phyloP scores from a whole-genome alignment of 2,797 vertebrate species.

The Pristis pectinata region DNA sequence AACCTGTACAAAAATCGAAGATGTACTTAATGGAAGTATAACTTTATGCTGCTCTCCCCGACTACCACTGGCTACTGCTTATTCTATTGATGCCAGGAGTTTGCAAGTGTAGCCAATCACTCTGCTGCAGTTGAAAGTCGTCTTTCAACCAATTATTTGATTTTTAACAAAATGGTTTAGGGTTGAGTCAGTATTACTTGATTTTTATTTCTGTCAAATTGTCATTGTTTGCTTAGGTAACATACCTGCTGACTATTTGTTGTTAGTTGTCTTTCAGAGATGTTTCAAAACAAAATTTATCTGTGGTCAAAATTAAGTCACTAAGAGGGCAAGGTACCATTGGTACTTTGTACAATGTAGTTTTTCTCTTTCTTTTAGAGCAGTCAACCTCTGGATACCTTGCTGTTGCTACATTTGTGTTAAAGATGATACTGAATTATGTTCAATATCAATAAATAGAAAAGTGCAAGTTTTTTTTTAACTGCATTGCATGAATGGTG shows the following conservation, averaged over 20 bases:
- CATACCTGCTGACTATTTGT: not conserved
- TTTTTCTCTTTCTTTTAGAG: no score
- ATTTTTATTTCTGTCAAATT: not conserved
- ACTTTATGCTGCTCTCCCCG: not conserved
- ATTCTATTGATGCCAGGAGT: not conserved
- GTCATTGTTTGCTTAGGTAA: no score
- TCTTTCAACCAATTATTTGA: not conserved
- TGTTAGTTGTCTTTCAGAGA: not conserved
- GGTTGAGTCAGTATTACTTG: not conserved
- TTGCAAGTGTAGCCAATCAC: not conserved
- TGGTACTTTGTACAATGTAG: no score
- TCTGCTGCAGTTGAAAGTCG: not conserved
- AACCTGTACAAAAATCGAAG: not conserved
- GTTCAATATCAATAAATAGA: not conserved
- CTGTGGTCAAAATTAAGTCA: not conserved
- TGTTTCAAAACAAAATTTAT: not conserved
- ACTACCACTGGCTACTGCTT: not conserved
- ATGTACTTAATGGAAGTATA: not conserved
- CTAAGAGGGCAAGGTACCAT: not conserved
- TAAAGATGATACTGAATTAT: not conserved
- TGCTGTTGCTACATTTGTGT: not conserved
- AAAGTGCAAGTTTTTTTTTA: not conserved
- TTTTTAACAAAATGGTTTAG: not conserved
- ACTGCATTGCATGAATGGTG: not conserved
- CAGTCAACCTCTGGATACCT: not conserved